phyloP scores from a whole-genome alignment of 2,797 vertebrate species.

The Lepilemur septentrionalis region DNA sequence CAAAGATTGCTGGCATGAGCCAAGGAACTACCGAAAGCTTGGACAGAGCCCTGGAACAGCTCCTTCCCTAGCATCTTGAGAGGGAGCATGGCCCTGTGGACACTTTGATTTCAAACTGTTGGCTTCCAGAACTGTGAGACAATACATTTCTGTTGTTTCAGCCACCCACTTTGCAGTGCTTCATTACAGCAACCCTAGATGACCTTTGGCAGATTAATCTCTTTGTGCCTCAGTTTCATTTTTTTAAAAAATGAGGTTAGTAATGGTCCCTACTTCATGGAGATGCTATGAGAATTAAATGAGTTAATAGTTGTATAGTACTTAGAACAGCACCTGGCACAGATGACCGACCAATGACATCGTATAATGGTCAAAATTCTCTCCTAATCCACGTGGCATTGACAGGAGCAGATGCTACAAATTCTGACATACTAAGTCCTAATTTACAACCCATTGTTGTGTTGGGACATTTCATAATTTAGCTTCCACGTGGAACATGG shows the following conservation, averaged over 20 bases:
- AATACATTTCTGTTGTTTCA: not conserved
- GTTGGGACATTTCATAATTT: not conserved
- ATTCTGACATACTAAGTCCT: not conserved
- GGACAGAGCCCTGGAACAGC: not conserved
- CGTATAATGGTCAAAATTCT: not conserved
- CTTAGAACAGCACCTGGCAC: not conserved
- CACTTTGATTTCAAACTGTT: not conserved
- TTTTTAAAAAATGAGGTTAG: not conserved
- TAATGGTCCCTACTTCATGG: not conserved
- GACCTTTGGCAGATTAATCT: not conserved
- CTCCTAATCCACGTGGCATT: not conserved
- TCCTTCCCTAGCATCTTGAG: not conserved
- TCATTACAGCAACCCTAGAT: not conserved
- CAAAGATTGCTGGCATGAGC: not conserved
- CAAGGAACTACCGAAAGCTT: not conserved
- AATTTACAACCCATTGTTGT: not conserved
- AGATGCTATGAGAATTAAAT: not conserved
- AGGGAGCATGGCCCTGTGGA: fast-evolving
- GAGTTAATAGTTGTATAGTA: not conserved
- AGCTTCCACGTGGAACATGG: not conserved
- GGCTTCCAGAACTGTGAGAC: not conserved
- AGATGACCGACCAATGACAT: not conserved
- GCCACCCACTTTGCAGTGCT: not conserved
- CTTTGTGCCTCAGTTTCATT: not conserved
- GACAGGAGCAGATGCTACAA: not conserved